phyloP scores from a whole-genome alignment of 2,888 invertebrate genomes.

The Tetheella fluctuosa region DNA sequence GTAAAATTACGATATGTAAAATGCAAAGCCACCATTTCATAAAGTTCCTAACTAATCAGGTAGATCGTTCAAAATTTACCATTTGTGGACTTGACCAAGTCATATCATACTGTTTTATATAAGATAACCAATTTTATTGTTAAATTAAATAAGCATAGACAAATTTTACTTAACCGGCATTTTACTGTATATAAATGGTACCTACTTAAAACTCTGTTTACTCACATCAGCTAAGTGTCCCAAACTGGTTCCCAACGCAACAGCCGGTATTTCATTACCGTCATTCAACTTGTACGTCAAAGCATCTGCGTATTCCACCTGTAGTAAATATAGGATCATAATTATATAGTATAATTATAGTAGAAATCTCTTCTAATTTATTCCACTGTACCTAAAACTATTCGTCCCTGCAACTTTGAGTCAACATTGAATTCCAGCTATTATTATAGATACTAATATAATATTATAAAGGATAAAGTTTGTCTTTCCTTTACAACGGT shows the following conservation, averaged over 20 bases:
- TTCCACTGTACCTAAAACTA: not conserved
- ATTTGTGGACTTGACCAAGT: no score
- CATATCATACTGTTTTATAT: no score
- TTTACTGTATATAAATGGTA: not conserved
- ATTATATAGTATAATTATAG: conserved; percentile 1
- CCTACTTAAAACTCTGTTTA: conserved; percentile 20
- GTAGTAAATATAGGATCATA: conserved; percentile 24
- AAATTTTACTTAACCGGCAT: no score
- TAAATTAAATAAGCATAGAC: no score
- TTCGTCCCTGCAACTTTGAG: not conserved
- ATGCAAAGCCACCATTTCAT: no score
- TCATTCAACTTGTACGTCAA: conserved; percentile 58
- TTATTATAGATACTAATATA: not conserved
- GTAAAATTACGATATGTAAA: no score
- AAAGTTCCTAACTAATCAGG: no score
- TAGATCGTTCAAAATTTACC: no score
- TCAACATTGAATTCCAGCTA: not conserved
- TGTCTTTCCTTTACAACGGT: not conserved
- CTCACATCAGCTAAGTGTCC: conserved; percentile 72
- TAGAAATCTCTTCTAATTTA: not conserved
- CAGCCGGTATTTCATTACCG: conserved; percentile 64
- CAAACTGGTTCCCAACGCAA: conserved; percentile 72
- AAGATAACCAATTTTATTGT: no score
- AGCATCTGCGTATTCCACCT: conserved; percentile 34
- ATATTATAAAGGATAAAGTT: not conserved